Base-by-base conservation (phyloP, 1,140 invertebrate genomes). In the Zaprionus vittiger region DNA sequence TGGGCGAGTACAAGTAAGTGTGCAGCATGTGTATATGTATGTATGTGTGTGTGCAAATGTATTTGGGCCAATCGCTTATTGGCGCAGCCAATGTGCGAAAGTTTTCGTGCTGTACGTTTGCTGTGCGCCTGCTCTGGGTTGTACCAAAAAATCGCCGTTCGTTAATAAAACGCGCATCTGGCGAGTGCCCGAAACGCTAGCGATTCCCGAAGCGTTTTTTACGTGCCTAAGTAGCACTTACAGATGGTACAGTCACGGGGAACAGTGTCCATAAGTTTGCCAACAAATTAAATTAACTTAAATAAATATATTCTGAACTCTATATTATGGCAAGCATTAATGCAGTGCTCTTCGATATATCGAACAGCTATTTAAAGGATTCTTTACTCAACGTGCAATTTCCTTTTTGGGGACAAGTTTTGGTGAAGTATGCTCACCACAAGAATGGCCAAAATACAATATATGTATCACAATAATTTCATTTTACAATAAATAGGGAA, bases 121-220 rank as follows among this genome's bases (percentile, higher is more conserved):
- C 80, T 86, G 83, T 22, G 49, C 68, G 77, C 83, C 83, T 83
- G 81, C 24, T 79, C 12, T 31, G 54, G 74, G 52, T 86, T 83
- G 70, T 80, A 86, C 83, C 83, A 86, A 86, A 87, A 86, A 87
- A 84, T 77, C 73, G 83, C 73, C 66, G 85, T 69, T 80, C 67
- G 83, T 78, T 73, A 77, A 77, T 71, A 79, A 79, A 86, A 71
- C 55, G 55, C 54, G 34, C 55, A 69, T 47, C 52, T 54, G 66
- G 60, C 65, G 67, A 80, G 57, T 82, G 38, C 61, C 60, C 57
- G 49, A 83, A 79, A 72, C 59, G 55, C 55, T 41, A 68, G 66
- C 76, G 81, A 61, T 68, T 68, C 47, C 12, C 59, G 31, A 34
- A 34, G 9, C 31, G 31, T 34, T 34, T 34, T 31, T 34, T 34